phyloP scores from a whole-genome alignment of 64 coral and sea anemone species.

The Dendrophyllia cribrosa region DNA sequence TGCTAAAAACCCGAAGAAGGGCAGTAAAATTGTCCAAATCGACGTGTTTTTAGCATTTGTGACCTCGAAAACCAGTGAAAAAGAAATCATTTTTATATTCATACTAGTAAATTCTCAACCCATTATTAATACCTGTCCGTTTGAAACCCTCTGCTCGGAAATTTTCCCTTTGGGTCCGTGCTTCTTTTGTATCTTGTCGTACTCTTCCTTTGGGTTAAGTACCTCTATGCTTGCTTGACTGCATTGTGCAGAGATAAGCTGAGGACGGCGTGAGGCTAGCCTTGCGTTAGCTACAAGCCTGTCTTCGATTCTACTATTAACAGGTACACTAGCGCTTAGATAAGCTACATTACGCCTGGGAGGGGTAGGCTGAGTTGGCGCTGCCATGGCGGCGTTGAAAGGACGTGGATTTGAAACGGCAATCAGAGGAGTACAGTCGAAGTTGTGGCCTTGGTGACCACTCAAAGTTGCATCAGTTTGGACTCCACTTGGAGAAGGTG shows the following conservation, averaged over 20 bases:
- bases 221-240: conserved; percentile 21
- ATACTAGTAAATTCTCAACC: not conserved
- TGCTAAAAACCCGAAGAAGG: no score
- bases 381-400: no score
- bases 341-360: not conserved
- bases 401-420: not conserved
- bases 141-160: conserved; percentile 59
- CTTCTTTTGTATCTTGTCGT: conserved; percentile 72
- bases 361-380: not conserved
- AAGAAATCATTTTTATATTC: not conserved
- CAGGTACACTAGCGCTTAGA: not conserved
- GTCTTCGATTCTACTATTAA: not conserved
- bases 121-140: conserved; percentile 31
- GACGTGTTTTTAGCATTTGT: no score
- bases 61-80: no score
- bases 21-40: no score
- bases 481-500: not conserved
- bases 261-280: not conserved
- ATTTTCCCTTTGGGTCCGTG: conserved; percentile 5
- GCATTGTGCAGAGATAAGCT: not conserved
- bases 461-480: not conserved
- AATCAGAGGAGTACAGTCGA: not conserved
- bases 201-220: conserved; percentile 54
- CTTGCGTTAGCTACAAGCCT: not conserved
- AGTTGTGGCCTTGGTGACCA: not conserved